These are phyloP conservation scores for Morinoia aosen DNA, from an alignment of 2,888 invertebrate species.

Conservation along the genomic window DNA sequence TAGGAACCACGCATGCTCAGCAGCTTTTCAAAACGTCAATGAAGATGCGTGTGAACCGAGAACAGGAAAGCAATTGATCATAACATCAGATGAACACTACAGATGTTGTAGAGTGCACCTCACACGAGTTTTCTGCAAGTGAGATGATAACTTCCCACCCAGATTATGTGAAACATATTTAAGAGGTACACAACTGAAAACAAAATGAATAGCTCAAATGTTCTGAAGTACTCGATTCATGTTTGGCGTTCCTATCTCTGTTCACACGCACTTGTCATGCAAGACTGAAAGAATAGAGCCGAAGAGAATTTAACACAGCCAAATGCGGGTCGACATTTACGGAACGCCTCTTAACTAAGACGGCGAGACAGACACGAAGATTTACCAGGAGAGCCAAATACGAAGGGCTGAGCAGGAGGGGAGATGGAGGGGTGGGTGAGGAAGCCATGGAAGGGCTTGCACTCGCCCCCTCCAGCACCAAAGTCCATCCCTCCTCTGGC, in stretches of 20 bases:
- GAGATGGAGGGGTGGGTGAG: conserved; percentile 33
- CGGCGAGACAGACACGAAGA: neutral
- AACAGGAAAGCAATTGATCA: too few species aligned
- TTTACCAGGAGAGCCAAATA: conserved; percentile 6
- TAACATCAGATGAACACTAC: too few species aligned
- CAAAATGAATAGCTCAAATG: neutral
- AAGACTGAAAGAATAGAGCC: neutral
- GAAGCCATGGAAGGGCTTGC: conserved; percentile 46
- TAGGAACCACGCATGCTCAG: too few species aligned
- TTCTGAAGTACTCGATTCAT: neutral
- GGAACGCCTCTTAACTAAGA: neutral
- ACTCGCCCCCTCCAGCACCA: neutral
- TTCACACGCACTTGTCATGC: neutral
- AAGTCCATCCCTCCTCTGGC: conserved; percentile 27
- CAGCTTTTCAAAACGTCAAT: too few species aligned
- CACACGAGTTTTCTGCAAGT: too few species aligned
- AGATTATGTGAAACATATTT: too few species aligned
- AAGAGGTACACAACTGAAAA: neutral
- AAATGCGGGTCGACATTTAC: neutral
- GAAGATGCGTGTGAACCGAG: too few species aligned
- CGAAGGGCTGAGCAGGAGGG: conserved; percentile 40
- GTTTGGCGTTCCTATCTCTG: neutral
- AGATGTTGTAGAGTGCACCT: too few species aligned
- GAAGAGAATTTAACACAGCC: neutral
- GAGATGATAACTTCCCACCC: too few species aligned